Evolutionary conservation across 2,888 invertebrate species (phyloP).

Genomic region (Selenia dentaria): DNA sequence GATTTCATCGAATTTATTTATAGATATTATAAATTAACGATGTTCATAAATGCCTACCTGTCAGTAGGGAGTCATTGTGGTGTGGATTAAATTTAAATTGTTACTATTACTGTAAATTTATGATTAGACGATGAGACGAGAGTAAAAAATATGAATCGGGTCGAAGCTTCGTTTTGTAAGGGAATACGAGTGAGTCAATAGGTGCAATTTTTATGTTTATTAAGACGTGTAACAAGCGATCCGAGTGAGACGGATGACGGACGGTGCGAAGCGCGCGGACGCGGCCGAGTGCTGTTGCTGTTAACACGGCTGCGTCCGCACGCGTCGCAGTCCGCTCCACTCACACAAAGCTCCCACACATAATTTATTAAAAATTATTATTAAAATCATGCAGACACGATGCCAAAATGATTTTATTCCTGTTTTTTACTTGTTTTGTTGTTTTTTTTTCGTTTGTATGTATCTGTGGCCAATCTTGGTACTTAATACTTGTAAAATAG

Average conservation of each 20-base stretch:
- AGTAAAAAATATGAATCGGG: conserved; percentile 79
- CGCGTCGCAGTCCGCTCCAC: conserved; percentile 18
- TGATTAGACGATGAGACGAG: conserved; percentile 71
- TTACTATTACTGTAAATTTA: conserved; percentile 80
- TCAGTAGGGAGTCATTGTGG: conserved; percentile 72
- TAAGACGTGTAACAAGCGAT: conserved; percentile 63
- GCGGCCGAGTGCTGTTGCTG: conserved; percentile 28
- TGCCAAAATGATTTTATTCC: conserved; percentile 84
- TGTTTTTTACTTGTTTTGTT: conserved; percentile 83
- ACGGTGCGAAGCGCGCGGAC: conserved; percentile 30
- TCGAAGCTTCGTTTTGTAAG: conserved; percentile 73
- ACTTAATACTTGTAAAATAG: conserved; percentile 83
- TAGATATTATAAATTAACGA: conserved; percentile 80
- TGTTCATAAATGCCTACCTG: conserved; percentile 71
- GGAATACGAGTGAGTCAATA: conserved; percentile 80
- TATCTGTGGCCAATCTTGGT: conserved; percentile 83
- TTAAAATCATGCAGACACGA: conserved; percentile 79
- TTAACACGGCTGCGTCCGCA: conserved; percentile 10
- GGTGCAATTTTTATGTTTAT: conserved; percentile 81
- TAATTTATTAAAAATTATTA: conserved; percentile 74
- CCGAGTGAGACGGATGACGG: background rate
- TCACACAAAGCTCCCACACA: conserved; percentile 58
- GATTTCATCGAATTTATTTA: conserved; percentile 84
- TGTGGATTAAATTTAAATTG: conserved; percentile 79
- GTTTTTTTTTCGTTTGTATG: conserved; percentile 81